Percentiles rank a stretch among this genome's conserved stretches.
These are phyloP conservation scores for Sceloporus tristichus DNA, from an alignment of 2,113 vertebrate genomes.

Conservation along the genomic window DNA sequence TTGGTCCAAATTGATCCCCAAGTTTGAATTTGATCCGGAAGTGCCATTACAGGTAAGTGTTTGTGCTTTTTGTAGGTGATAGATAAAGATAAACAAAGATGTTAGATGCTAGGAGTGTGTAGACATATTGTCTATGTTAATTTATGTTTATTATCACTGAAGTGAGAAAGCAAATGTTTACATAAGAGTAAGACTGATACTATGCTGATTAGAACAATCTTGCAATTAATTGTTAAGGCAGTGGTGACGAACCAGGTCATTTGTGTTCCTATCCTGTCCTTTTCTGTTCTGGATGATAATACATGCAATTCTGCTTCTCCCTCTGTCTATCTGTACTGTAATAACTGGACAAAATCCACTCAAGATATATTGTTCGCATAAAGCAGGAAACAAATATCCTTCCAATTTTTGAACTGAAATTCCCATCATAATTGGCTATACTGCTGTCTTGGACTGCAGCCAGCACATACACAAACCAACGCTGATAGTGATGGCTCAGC, in stretches of 20 bases:
- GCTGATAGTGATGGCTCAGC: too few relatives aligned
- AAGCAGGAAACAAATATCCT: not conserved
- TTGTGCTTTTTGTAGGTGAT: not conserved
- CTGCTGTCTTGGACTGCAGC: too few relatives aligned
- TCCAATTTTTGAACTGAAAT: not conserved
- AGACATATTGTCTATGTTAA: not conserved
- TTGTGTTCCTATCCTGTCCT: not conserved
- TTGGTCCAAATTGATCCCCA: constrained; percentile 93
- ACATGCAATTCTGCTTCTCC: not conserved
- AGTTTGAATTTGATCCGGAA: constrained; percentile 90
- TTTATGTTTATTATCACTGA: not conserved
- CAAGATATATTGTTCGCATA: not conserved
- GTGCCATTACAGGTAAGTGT: constrained; percentile 89
- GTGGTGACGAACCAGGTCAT: too few relatives aligned
- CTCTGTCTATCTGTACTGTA: not conserved
- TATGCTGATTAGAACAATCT: not conserved
- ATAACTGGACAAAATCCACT: not conserved
- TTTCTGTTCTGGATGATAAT: not conserved
- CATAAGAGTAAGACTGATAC: not conserved
- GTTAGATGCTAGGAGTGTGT: accelerated
- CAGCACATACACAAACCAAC: too few relatives aligned
- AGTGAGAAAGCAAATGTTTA: not conserved
- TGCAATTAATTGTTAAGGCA: not conserved
- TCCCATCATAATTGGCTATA: not conserved
- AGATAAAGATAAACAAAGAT: not conserved